Evolutionary conservation across 2,113 vertebrate species (phyloP).

Genomic region (Pygoscelis adeliae): DNA sequence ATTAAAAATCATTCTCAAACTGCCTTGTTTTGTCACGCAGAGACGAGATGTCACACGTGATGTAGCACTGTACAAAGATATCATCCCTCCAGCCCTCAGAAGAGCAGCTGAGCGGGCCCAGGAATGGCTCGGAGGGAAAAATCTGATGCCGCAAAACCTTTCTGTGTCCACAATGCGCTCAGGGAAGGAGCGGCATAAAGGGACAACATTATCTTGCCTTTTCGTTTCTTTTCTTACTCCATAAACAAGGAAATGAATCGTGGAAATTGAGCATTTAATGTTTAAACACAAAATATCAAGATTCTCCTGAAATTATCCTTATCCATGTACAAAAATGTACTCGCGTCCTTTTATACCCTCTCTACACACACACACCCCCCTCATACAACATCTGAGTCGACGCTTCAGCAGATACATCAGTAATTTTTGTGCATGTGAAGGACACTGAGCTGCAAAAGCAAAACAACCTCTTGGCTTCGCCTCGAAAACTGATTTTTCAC

Average conservation of each 20-base stretch:
- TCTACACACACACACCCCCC: not conserved
- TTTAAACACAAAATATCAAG: not conserved
- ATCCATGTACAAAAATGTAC: not conserved
- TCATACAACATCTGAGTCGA: not conserved
- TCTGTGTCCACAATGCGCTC: fast-evolving
- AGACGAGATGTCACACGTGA: fast-evolving
- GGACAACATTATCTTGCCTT: not conserved
- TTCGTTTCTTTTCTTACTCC: not conserved
- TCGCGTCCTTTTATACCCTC: not conserved
- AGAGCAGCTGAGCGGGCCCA: fast-evolving
- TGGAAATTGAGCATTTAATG: not conserved
- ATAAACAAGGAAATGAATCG: not conserved
- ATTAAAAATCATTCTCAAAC: not conserved
- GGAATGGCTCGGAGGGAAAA: not conserved
- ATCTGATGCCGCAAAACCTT: not conserved
- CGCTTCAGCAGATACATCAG: not conserved
- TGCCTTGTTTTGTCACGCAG: not conserved
- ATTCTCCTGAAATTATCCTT: not conserved
- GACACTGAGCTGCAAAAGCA: not conserved
- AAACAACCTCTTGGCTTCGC: not conserved
- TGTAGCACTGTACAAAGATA: not conserved
- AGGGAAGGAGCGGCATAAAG: not conserved
- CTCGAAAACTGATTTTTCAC: not conserved
- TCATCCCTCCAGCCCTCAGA: not conserved
- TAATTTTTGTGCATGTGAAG: not conserved